Percentiles rank a stretch among this genome's conserved stretches.
These are phyloP conservation scores for Hoplostethus atlanticus DNA, from an alignment of 2,797 vertebrate genomes.

Conservation along the genomic window DNA sequence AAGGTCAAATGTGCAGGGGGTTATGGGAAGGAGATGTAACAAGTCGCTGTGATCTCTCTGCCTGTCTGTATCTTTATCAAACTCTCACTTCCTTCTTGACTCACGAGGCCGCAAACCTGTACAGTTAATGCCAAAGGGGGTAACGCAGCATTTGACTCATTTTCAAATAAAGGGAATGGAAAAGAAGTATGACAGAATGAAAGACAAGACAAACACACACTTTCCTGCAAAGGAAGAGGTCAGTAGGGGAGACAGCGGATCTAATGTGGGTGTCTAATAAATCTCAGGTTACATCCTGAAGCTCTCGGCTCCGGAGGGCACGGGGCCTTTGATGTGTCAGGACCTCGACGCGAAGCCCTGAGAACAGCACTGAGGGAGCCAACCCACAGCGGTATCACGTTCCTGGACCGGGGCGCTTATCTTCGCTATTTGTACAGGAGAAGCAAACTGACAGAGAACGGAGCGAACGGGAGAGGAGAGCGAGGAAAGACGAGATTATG, in stretches of 20 bases:
- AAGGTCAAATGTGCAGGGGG: constrained; percentile 57
- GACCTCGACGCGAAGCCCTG: constrained; percentile 31
- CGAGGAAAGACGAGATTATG: constrained; percentile 8
- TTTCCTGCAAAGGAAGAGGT: constrained; percentile 46
- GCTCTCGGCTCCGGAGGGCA: constrained; percentile 28
- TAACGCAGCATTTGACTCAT: neutral
- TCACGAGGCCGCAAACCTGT: neutral
- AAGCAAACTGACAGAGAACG: constrained; percentile 24
- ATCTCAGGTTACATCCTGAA: constrained; percentile 72
- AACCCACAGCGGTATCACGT: constrained; percentile 39
- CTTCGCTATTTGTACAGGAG: constrained; percentile 15
- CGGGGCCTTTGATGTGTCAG: constrained; percentile 66
- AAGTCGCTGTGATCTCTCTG: constrained; percentile 1
- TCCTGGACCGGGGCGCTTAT: constrained; percentile 32
- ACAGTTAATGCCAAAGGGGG: neutral
- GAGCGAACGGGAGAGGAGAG: constrained; percentile 31
- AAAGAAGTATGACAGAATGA: constrained; percentile 2
- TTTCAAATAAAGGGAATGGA: neutral
- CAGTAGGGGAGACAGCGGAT: constrained; percentile 58
- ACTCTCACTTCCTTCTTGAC: neutral
- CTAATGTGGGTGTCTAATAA: constrained; percentile 74
- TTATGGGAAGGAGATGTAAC: constrained; percentile 69
- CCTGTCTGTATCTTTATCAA: constrained; percentile 12
- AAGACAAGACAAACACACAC: constrained; percentile 32
- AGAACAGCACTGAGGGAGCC: neutral